Conservation (phyloP, 37 sponge, comb jelly and placozoan species). For the Crambe crambe region DNA sequence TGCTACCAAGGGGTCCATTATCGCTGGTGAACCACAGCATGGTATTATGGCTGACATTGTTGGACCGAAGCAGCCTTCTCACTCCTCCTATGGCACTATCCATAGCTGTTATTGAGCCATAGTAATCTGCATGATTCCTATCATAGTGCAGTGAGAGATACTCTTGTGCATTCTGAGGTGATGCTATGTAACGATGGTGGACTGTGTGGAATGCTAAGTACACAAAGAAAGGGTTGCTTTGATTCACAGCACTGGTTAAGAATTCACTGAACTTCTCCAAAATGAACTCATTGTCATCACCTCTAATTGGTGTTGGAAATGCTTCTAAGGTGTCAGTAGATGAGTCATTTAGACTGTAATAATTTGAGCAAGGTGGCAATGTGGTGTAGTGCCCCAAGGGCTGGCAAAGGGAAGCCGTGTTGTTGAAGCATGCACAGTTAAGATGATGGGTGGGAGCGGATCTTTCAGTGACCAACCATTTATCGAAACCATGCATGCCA, state of each 20-base stretch:
- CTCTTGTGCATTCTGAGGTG: background rate
- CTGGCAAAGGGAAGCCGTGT: slow-evolving; percentile 8
- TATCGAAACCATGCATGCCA: slow-evolving; percentile 57
- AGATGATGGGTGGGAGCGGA: slow-evolving; percentile 55
- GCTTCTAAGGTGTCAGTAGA: background rate
- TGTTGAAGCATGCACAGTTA: slow-evolving; percentile 80
- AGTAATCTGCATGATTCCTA: slow-evolving; percentile 54
- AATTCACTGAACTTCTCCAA: slow-evolving; percentile 15
- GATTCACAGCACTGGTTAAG: background rate
- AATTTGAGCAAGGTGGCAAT: slow-evolving; percentile 43
- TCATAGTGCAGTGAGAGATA: background rate
- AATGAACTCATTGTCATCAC: slow-evolving; percentile 67
- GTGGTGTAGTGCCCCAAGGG: slow-evolving; percentile 22
- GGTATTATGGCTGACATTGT: slow-evolving; percentile 27
- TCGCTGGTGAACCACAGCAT: slow-evolving; percentile 74
- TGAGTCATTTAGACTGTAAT: background rate
- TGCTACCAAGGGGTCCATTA: slow-evolving; percentile 50
- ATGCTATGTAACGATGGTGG: slow-evolving; percentile 64
- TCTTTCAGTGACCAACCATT: slow-evolving; percentile 64
- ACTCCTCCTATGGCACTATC: slow-evolving; percentile 47
- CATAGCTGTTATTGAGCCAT: slow-evolving; percentile 48
- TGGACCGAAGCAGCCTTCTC: slow-evolving; percentile 9
- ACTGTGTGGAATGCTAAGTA: slow-evolving; percentile 62
- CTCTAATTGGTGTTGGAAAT: background rate
- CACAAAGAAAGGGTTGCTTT: slow-evolving; percentile 56